Evolutionary conservation across 1,140 invertebrate species (phyloP), one percentile per base, ranked within the genome.

Genomic region (Diabrotica virgifera): DNA sequence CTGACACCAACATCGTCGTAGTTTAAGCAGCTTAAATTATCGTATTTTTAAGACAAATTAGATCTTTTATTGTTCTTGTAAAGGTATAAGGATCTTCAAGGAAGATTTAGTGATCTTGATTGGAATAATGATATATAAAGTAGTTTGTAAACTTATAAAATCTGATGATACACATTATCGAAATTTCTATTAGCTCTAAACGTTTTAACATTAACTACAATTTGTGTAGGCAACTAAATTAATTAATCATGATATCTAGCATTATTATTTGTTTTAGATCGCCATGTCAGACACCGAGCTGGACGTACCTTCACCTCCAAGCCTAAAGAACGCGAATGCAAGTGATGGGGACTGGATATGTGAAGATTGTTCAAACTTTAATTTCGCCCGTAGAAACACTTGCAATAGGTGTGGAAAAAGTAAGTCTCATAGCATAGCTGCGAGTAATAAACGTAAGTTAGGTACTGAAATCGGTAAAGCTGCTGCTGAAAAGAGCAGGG

Each of bases 391-490:
- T 70, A 82, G 96, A 75, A 87, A 82, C 70, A 88, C 90, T 69
- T 98, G 96, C 79, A 97, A 98, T 82, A 87, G 94, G 68, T 98
- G 96, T 85, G 90, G 90, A 65, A 90, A 89, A 82, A 90, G 83
- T 37, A 80, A 82, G 40, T 70, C 71, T 7, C 69, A 68, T 52
- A 65, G 59, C 78, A 83, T 86, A 6, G 77, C 72, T 59, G 72
- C 60, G 24, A 55, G 10, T 11, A 82, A 81, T 76, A 93, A 94
- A 78, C 95, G 96, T 79, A 95, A 96, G 82, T 84, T 97, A 62
- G 96, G 96, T 0, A 92, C 93, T 67, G 97, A 99, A 83, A 98
- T 99, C 73, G 98, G 97, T 3, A 98, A 99, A 84, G 91, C 91
- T 52, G 92, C 95, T 14, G 97, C 98, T 6, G 97, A 99, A 78